Conservation (phyloP, 2,113 vertebrate genomes). For the Aramus guarauna region DNA sequence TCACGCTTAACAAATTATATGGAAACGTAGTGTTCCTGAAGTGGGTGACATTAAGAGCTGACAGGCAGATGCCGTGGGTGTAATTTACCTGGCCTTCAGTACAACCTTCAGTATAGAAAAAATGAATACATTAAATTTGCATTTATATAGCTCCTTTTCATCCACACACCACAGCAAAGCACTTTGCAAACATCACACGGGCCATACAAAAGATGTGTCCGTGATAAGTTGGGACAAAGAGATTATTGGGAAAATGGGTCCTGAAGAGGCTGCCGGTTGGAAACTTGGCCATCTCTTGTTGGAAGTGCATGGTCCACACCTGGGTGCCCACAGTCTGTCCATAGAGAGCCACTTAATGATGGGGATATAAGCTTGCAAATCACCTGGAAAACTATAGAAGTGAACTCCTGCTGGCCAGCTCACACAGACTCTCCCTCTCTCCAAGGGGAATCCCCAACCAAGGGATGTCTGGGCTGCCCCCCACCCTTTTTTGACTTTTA, state of each 20-base stretch:
- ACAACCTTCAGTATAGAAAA: slow-evolving; percentile 28
- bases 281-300: not conserved
- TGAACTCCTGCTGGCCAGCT: not conserved
- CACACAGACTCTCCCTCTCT: not conserved
- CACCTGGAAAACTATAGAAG: not conserved
- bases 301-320: not conserved
- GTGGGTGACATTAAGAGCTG: not conserved
- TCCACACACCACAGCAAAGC: not conserved
- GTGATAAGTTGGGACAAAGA: not conserved
- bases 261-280: not conserved
- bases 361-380: not conserved
- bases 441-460: not conserved
- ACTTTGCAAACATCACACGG: not conserved
- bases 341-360: not conserved
- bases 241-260: not conserved
- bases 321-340: fast-evolving
- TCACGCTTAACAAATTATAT: not conserved
- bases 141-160: slow-evolving; percentile 46
- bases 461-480: not conserved
- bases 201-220: not conserved
- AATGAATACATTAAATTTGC: slow-evolving; percentile 44
- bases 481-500: not conserved
- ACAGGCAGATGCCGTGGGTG: not conserved
- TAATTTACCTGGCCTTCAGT: slow-evolving; percentile 55
- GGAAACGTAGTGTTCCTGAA: not conserved